phyloP scores from a whole-genome alignment of 2,797 vertebrate species.

The Periophthalmus magnuspinnatus region DNA sequence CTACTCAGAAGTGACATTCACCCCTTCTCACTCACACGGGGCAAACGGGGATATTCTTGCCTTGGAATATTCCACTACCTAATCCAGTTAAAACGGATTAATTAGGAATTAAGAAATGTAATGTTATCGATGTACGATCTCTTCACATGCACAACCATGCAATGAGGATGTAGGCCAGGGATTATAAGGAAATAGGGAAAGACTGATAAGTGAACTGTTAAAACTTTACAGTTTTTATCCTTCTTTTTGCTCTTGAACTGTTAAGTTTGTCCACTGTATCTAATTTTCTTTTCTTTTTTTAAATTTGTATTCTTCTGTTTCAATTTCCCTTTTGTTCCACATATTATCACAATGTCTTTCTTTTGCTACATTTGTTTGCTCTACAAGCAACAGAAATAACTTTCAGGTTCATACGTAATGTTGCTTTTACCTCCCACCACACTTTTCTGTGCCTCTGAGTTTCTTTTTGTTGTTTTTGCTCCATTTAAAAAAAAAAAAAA shows the following conservation, averaged over 20 bases:
- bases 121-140: slow-evolving; percentile 73
- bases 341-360: slow-evolving; percentile 22
- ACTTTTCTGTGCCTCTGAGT: slow-evolving; percentile 46
- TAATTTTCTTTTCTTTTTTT: slow-evolving; percentile 1
- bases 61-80: slow-evolving; percentile 62
- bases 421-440: slow-evolving; percentile 47
- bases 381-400: slow-evolving; percentile 37
- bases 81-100: slow-evolving; percentile 78
- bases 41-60: slow-evolving; percentile 51
- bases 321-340: slow-evolving; percentile 21
- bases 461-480: slow-evolving; percentile 59
- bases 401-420: slow-evolving; percentile 21
- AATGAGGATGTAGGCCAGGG: slow-evolving; percentile 59
- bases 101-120: slow-evolving; percentile 80
- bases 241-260: neutral
- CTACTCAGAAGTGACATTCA: slow-evolving; percentile 44
- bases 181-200: slow-evolving; percentile 56
- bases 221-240: slow-evolving; percentile 10
- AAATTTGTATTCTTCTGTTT: slow-evolving; percentile 17
- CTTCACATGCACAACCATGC: slow-evolving; percentile 40
- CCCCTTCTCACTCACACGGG: slow-evolving; percentile 16
- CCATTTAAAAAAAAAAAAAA: slow-evolving; percentile 26
- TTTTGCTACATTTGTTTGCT: slow-evolving; percentile 26
- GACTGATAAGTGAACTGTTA: slow-evolving; percentile 41
- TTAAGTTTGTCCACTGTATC: no score